Evolutionary conservation across 1,140 invertebrate species (phyloP), one percentile per base, ranked within the genome.

Genomic region (Solenopsis invicta): DNA sequence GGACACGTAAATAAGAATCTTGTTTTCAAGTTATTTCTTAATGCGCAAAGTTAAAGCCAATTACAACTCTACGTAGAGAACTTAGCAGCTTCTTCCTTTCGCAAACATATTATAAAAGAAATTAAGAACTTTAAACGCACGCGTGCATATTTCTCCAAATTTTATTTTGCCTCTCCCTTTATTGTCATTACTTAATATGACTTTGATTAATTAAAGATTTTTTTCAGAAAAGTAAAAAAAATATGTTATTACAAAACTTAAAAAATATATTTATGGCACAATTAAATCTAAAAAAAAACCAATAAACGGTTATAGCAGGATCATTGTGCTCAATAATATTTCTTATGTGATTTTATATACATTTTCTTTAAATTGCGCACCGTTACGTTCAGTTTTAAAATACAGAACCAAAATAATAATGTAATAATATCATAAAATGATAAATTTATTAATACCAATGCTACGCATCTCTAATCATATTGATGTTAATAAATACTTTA

Each of bases 41-140:
- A 45, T 67, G 37, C 6, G 4, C 64, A 45, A 67, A 67, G 37
- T 67, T 21, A 45, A 4, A 67, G 64, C 10, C n/a, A 67, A 67
- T 67, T 67, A 41, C n/a, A 67, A 45, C 8, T n/a, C n/a, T 41
- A 66, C n/a, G n/a, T 21, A 48, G 8, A 62, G 6, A 69, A 69
- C 41, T 24, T 45, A 67, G 10, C 37, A n/a, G 10, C n/a, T 13
- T 67, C 8, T 45, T 21, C 41, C 64, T 67, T 67, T 67, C 4
- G 41, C 64, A 67, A 48, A 9, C 37, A 5, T 6, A 67, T 2
- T 77, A 13, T 24, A 48, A 77, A 48, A 61, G 4, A 1, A 41
- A 62, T 62, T 34, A 48, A 75, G 12, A 75, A 10, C 6, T 41
- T 56, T 9, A n/a, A 37, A 21, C 13, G 4, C 3, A 1, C 13